Base-by-base conservation (phyloP, 2,888 invertebrate species). In the Leptinotarsa tumamoca region DNA sequence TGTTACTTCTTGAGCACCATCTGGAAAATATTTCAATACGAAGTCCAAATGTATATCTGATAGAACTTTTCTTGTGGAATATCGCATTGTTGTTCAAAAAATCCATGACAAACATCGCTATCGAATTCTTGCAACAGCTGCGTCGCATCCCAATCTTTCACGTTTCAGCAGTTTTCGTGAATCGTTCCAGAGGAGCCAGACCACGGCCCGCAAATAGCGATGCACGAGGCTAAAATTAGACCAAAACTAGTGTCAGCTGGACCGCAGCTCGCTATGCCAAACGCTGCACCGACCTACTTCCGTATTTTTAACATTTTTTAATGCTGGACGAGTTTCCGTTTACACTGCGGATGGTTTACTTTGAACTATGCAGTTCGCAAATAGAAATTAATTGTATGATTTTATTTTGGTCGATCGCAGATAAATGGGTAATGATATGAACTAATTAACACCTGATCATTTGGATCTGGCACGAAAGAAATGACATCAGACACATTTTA, bases 261-360 rank as follows among this genome's bases (percentile, higher is more conserved):
- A 67, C 81, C 77, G 74, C 80, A 79, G 80, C 80, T 68, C 71
- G 58, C 81, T 79, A 81, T 80, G 82, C 81, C 77, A 82, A 80
- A 82, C 80, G 33, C 81, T 81, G 81, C 81, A 83, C 79, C 84
- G 85, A 85, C 85, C 85, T 84, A 85, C 84, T 85, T 85, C 85
- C 85, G 83, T 85, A 85, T 85, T 85, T 85, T 85, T 85, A 85
- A 85, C 82, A 75, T 80, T 83, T 81, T 81, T 82, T 79, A 77
- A 76, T 76, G 80, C 77, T 77, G 79, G 76, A 77, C 80, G 78
- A 81, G 83, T 83, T 84, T 84, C 84, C 83, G 84, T 82, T 84
- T 81, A 74, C 70, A 70, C 18, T 43, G 56, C 52, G 17, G 68
- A 18, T 52, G 51, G 17, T 23, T 52, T 27, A 21, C 56, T 69